Evolutionary conservation across 1,140 invertebrate species (phyloP).

Genomic region (Panulirus ornatus): DNA sequence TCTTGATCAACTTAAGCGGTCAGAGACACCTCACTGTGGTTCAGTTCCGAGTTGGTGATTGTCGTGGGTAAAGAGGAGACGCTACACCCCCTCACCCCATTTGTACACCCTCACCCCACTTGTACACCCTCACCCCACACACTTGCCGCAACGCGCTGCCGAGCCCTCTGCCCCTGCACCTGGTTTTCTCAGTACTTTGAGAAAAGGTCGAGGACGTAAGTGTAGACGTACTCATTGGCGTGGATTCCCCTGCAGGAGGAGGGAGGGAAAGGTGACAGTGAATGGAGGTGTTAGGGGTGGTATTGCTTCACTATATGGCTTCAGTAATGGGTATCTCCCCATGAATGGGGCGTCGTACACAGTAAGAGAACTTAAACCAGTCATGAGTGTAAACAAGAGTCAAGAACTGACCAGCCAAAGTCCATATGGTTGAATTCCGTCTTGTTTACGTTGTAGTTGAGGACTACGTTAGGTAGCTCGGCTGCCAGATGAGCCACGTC

Average conservation of each 20-base stretch:
- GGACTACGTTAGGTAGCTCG: conserved; percentile 69
- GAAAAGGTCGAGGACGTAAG: not conserved
- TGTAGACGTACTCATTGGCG: not conserved
- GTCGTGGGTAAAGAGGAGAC: too few relatives aligned
- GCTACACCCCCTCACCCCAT: too few relatives aligned
- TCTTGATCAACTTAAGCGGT: too few relatives aligned
- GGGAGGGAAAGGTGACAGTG: not conserved
- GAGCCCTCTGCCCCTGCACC: too few relatives aligned
- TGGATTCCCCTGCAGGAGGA: not conserved
- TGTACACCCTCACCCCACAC: too few relatives aligned
- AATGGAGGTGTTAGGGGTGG: not conserved
- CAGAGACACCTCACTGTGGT: too few relatives aligned
- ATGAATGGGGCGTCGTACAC: too few relatives aligned
- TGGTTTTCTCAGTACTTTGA: not conserved
- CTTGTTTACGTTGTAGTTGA: conserved; percentile 66
- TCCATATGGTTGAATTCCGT: conserved; percentile 78
- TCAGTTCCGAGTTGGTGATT: too few relatives aligned
- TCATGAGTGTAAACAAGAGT: not conserved
- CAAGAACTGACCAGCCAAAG: conserved; percentile 76
- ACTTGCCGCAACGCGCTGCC: too few relatives aligned
- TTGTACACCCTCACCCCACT: too few relatives aligned
- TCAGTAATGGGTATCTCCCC: too few relatives aligned
- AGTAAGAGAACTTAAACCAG: too few relatives aligned
- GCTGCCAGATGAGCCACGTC: conserved; percentile 74
- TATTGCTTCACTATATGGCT: not conserved